Base-by-base conservation (phyloP, 2,888 invertebrate species). In the Blastobasis adustella region DNA sequence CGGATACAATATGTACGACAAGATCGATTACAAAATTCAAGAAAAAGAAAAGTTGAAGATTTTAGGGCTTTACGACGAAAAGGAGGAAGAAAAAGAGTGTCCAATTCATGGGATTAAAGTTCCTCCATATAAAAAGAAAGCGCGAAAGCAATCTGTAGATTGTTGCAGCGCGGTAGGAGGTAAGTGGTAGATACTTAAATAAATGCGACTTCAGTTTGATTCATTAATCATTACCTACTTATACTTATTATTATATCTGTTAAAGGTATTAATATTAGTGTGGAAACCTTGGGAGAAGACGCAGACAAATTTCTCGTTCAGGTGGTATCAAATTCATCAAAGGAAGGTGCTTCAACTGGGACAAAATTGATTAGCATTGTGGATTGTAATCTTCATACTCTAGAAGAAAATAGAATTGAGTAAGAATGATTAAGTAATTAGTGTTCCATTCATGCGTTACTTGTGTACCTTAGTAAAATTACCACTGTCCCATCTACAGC, bases 331-430 rank as follows among this genome's bases (percentile, higher is more conserved):
- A 89, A 91, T 62, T 89, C 92, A 49, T 89, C 89, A 45, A 82
- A 89, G 52, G 83, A 90, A 63, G 90, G 89, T 41, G 83, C 81
- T 52, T 90, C 90, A 66, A 90, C 89, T 52, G 91, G 92, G 8
- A 89, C 91, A 8, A 90, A 90, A 61, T 81, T 92, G 53, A 89
- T 91, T 49, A 87, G 90, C 60, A 91, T 91, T 72, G 74, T 90
- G 54, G 91, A 91, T 60, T 77, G 82, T 55, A 89, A 91, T 63
- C 79, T 92, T 50, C 91, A 92, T 58, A 92, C 92, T 9, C 82
- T 92, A 71, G 91, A 92, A 82, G 92, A 93, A 71, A 91, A 91
- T 63, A 86, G 92, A 76, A 85, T 79, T 41, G 90, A 90, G 90
- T 90, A 69, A 81, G 77, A 54, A 10, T 5, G n/a, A 6, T 43